These are phyloP conservation scores for Spermophilus dauricus DNA, from an alignment of 2,113 vertebrate species.

Conservation along the genomic window DNA sequence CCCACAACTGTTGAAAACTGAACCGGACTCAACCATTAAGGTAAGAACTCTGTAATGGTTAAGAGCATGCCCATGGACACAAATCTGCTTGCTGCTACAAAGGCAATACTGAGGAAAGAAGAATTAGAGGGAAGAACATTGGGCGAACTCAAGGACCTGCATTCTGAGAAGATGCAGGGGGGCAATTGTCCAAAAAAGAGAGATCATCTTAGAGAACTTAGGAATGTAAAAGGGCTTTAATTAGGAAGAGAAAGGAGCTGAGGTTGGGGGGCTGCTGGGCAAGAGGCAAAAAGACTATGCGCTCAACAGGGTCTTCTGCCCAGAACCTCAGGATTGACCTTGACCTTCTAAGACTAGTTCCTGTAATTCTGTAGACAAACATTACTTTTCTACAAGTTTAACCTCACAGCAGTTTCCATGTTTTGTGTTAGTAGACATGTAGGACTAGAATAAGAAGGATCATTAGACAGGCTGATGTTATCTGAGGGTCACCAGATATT, in stretches of 20 bases:
- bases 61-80: not conserved
- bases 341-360: not conserved
- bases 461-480: not conserved
- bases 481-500: not conserved
- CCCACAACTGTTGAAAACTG: not conserved
- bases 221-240: not conserved
- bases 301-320: not conserved
- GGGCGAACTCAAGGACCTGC: not conserved
- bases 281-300: not conserved
- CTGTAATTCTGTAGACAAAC: not conserved
- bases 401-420: not conserved
- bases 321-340: not conserved
- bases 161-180: no score
- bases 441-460: not conserved
- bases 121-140: not conserved
- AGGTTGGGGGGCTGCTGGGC: no score
- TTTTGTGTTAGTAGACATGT: not conserved
- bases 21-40: not conserved
- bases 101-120: not conserved
- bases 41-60: not conserved
- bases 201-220: not conserved
- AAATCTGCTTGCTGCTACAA: not conserved
- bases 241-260: not conserved
- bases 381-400: not conserved
- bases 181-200: not conserved